phyloP scores from a whole-genome alignment of 2,888 invertebrate species.

The Drosophila vallismaia region DNA sequence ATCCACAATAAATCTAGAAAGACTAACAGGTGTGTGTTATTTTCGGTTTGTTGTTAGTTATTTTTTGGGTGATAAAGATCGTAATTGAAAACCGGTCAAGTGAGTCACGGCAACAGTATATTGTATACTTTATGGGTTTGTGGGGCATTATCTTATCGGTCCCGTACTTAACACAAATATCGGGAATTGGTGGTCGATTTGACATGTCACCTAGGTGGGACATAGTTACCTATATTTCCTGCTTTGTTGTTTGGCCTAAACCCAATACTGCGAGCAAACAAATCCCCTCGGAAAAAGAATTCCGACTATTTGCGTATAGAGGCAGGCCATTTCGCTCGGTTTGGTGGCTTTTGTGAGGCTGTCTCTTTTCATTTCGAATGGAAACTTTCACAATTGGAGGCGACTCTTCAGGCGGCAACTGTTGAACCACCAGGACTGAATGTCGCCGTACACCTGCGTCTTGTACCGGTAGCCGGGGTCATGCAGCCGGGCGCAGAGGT shows the following conservation, averaged over 20 bases:
- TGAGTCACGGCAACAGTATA: neutral
- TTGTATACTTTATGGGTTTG: neutral
- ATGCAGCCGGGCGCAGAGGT: conserved; percentile 80
- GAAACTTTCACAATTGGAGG: conserved; percentile 56
- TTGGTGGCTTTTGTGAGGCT: neutral
- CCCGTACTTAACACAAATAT: neutral
- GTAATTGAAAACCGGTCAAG: neutral
- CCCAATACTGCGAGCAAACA: neutral
- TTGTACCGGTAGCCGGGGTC: conserved; percentile 57
- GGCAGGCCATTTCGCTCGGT: neutral
- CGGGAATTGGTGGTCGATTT: neutral
- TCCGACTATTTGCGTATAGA: neutral
- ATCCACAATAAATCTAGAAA: neutral
- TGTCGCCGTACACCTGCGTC: conserved; percentile 75
- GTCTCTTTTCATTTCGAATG: conserved; percentile 41
- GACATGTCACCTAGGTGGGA: conserved; percentile 6
- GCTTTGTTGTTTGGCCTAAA: neutral
- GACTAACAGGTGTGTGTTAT: neutral
- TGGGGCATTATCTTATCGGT: neutral
- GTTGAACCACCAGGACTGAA: conserved; percentile 81
- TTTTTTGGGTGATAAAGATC: neutral
- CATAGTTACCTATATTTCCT: neutral
- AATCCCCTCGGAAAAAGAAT: neutral
- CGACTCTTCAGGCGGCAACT: conserved; percentile 75
- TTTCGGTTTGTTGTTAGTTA: neutral